phyloP scores from a whole-genome alignment of 2,113 vertebrate genomes.

The Tursiops truncatus region DNA sequence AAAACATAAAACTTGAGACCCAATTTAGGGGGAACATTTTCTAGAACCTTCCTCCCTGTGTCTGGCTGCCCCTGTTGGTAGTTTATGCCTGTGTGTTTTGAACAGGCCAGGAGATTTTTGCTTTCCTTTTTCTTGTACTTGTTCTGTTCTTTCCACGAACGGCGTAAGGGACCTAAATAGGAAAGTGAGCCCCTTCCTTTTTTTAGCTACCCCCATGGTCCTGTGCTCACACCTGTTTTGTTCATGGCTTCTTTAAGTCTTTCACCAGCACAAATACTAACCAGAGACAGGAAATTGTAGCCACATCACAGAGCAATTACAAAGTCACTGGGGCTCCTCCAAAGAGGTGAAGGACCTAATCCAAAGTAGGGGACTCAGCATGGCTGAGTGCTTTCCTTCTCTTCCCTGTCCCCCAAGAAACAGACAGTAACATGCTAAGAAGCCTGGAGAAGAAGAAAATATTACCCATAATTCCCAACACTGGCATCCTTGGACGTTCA shows the following conservation, averaged over 20 bases:
- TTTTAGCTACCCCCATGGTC: not conserved
- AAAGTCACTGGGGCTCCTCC: not conserved
- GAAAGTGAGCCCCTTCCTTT: not conserved
- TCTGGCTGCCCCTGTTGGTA: not conserved
- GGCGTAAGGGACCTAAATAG: not conserved
- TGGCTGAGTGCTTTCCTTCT: not conserved
- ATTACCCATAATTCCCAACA: not conserved
- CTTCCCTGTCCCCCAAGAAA: not conserved
- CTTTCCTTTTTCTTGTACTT: not conserved
- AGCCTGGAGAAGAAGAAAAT: not conserved
- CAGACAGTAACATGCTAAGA: not conserved
- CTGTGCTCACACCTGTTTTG: not conserved
- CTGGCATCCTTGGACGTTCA: not conserved
- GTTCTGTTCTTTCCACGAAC: not conserved
- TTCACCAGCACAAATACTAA: not conserved
- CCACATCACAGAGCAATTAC: not conserved
- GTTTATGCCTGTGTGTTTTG: too few relatives aligned
- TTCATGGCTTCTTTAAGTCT: not conserved
- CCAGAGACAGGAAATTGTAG: not conserved
- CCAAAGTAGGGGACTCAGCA: not conserved
- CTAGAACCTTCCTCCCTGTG: not conserved
- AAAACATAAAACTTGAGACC: not conserved
- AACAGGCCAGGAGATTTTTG: not conserved
- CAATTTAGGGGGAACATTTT: not conserved
- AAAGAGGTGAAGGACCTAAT: not conserved